Evolutionary conservation across 2,888 invertebrate species (phyloP).

Genomic region (Synergus umbraculus): DNA sequence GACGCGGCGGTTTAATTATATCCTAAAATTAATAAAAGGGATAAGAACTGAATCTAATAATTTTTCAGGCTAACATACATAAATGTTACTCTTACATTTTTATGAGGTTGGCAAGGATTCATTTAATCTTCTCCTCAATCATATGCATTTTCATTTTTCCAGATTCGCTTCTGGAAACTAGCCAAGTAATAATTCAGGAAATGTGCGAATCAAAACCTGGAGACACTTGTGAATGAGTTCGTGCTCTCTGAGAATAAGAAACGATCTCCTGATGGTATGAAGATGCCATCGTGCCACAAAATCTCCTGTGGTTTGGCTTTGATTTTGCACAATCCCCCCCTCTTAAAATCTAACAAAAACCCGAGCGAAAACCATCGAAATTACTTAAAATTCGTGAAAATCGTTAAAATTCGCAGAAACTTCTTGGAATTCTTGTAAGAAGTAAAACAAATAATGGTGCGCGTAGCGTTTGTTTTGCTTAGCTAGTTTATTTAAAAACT

Average conservation of each 20-base stretch:
- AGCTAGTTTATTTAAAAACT: no score
- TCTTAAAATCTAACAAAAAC: no score
- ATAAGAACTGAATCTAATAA: not conserved
- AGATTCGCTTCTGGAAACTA: slow-evolving; percentile 23
- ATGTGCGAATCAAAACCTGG: slow-evolving; percentile 17
- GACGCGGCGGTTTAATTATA: not conserved
- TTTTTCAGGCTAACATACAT: not conserved
- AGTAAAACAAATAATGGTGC: no score
- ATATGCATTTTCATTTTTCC: slow-evolving; percentile 28
- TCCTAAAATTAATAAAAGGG: not conserved
- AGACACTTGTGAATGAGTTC: slow-evolving; percentile 8
- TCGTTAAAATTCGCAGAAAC: no score
- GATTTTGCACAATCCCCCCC: not conserved
- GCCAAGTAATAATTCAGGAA: slow-evolving; percentile 31
- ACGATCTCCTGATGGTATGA: slow-evolving; percentile 1
- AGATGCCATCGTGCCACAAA: not conserved
- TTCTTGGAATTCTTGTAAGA: no score
- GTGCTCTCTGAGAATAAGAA: slow-evolving; percentile 14
- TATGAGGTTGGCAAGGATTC: slow-evolving; percentile 10
- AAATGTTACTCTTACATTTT: not conserved
- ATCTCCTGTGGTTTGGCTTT: slow-evolving; percentile 26
- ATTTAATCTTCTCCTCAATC: slow-evolving; percentile 16
- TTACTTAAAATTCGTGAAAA: no score
- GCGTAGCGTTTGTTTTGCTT: no score
- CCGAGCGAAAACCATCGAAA: no score